Conservation (phyloP, 1,140 invertebrate genomes). For the Philotrypesis tridentata region DNA sequence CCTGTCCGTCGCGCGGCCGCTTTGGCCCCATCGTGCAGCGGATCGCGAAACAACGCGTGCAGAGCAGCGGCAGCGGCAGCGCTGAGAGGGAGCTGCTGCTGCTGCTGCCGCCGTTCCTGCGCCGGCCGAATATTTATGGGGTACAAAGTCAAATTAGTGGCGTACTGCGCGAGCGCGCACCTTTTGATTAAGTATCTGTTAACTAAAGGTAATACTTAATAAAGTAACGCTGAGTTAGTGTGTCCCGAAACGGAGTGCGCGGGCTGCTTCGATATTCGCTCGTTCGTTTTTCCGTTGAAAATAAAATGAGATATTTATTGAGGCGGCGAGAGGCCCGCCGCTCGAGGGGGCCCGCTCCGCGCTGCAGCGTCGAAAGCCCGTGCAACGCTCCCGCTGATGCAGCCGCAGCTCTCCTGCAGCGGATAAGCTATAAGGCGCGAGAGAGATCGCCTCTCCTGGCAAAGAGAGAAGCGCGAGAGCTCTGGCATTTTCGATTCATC, state of each 20-base stretch:
- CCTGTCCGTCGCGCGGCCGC: constrained; percentile 33
- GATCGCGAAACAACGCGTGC: constrained; percentile 22
- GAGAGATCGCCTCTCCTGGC: no score
- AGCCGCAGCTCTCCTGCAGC: no score
- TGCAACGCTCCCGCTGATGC: no score
- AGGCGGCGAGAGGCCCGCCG: constrained; percentile 44
- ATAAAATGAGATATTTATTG: constrained; percentile 75
- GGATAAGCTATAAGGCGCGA: no score
- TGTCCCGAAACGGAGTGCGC: constrained; percentile 59
- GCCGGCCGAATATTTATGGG: constrained; percentile 72
- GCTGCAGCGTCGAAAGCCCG: constrained; percentile 23
- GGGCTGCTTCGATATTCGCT: constrained; percentile 53
- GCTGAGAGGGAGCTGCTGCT: neutral
- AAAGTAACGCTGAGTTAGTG: constrained; percentile 75
- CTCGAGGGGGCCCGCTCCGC: constrained; percentile 39
- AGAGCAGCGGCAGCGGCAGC: no score
- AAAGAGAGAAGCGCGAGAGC: constrained; percentile 13
- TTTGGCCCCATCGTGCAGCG: constrained; percentile 43
- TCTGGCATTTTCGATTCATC: constrained; percentile 35
- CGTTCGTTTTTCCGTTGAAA: constrained; percentile 73
- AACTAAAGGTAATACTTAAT: constrained; percentile 76
- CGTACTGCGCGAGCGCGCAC: constrained; percentile 73
- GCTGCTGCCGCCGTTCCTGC: neutral
- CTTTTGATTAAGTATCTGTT: constrained; percentile 76
- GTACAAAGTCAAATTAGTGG: constrained; percentile 75